Evolutionary conservation across 2,113 vertebrate species (phyloP).

Genomic region (human): GRCh38 chr6:7967501-7968000

Average conservation of each 20-base stretch:
- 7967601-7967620: not conserved
- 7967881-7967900: not conserved
- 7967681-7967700: not conserved
- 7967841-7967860: not conserved
- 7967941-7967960: not conserved
- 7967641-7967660: not conserved
- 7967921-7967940: not conserved
- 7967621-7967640: not conserved
- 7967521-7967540: not conserved
- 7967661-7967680: not conserved
- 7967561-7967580: not conserved
- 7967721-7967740: not conserved
- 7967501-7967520: not conserved
- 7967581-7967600: not conserved
- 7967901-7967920: not conserved
- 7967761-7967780: too few species aligned
- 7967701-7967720: not conserved
- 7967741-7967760: not conserved
- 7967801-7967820: not conserved
- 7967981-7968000: not conserved
- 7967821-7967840: not conserved
- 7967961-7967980: not conserved
- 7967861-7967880: not conserved
- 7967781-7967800: rapidly evolving
- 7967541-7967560: not conserved